Percentiles rank a stretch among this genome's conserved stretches.
phyloP scores from a whole-genome alignment of 1,140 invertebrate species.

The Amphibalanus amphitrite region DNA sequence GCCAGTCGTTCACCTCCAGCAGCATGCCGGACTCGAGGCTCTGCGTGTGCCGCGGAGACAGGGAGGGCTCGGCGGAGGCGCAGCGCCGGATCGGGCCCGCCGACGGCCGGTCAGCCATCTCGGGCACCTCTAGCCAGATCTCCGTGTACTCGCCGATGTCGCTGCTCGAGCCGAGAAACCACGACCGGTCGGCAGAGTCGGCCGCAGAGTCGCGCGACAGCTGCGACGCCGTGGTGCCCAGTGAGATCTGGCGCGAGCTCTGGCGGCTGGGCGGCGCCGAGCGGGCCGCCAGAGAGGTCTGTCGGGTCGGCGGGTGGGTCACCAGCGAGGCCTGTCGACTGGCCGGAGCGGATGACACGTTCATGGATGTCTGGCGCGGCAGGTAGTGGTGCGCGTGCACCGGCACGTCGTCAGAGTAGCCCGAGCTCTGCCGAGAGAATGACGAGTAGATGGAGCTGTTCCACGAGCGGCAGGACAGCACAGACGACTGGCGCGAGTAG shows the following conservation, averaged over 20 bases:
- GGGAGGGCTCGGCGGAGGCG: slow-evolving; percentile 8
- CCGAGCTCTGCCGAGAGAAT: neutral
- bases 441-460: neutral
- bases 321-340: slow-evolving; percentile 1
- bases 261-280: neutral
- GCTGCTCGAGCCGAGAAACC: neutral
- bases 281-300: neutral
- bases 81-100: slow-evolving; percentile 17
- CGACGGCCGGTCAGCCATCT: slow-evolving; percentile 13
- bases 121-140: slow-evolving; percentile 18
- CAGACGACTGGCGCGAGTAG: neutral
- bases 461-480: neutral
- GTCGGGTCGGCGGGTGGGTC: neutral
- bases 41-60: slow-evolving; percentile 23
- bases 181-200: neutral
- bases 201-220: neutral
- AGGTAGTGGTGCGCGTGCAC: neutral
- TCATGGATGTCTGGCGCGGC: neutral
- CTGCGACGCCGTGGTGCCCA: neutral
- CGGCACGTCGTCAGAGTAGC: neutral
- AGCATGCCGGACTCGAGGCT: slow-evolving; percentile 13
- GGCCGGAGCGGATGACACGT: neutral
- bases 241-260: neutral
- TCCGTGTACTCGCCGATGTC: slow-evolving; percentile 11
- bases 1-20: slow-evolving; percentile 10